Conservation (phyloP, 2,797 vertebrate genomes). For the Pristis pectinata region DNA sequence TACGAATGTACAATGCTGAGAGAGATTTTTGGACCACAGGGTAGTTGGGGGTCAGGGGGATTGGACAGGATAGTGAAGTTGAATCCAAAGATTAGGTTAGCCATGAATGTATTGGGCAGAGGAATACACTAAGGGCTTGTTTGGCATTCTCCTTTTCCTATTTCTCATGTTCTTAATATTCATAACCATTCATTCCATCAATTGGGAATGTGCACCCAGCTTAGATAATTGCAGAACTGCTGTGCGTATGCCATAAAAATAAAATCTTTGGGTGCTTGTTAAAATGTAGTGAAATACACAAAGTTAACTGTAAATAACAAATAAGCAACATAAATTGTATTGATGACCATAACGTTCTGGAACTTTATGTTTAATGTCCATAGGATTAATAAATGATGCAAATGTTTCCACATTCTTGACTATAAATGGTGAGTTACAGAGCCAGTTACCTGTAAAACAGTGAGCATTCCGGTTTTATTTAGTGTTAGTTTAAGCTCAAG, state of each 20-base stretch:
- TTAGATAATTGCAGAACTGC: not conserved
- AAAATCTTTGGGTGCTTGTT: not conserved
- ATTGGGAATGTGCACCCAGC: not conserved
- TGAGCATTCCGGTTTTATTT: slow-evolving; percentile 55
- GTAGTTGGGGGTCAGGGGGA: too few species aligned
- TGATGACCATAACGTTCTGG: not conserved
- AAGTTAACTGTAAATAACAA: not conserved
- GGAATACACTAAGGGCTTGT: too few species aligned
- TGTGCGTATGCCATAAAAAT: not conserved
- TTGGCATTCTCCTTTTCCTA: too few species aligned
- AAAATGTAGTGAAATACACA: not conserved
- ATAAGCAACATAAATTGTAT: not conserved
- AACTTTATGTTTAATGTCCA: not conserved
- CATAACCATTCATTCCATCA: too few species aligned
- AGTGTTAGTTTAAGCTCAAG: slow-evolving; percentile 47
- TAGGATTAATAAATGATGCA: not conserved
- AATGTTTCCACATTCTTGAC: not conserved
- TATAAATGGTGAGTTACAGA: not conserved
- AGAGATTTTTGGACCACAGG: too few species aligned
- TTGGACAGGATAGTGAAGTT: too few species aligned
- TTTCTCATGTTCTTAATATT: not conserved
- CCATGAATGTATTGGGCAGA: too few species aligned
- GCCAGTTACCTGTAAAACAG: slow-evolving; percentile 39
- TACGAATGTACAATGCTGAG: too few species aligned
- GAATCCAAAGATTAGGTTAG: too few species aligned